phyloP scores from a whole-genome alignment of 2,113 vertebrate species.

The Eidolon helvum region DNA sequence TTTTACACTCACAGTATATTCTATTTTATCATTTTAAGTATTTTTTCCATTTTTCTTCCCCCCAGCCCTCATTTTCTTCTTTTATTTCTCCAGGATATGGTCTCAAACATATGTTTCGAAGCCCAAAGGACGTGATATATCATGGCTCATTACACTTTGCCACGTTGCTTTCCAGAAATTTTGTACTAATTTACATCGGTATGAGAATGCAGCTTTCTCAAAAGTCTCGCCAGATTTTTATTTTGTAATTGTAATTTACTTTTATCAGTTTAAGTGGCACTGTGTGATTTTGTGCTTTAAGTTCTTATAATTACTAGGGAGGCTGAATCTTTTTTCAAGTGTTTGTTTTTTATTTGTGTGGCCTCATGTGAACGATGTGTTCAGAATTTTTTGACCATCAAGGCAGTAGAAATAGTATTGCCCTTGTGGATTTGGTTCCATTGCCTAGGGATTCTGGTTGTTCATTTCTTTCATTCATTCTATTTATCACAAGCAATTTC shows the following conservation, averaged over 20 bases:
- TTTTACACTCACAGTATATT: neutral
- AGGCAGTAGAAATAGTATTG: neutral
- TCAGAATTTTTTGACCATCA: neutral
- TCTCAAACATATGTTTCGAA: neutral
- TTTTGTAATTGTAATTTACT: conserved; percentile 36
- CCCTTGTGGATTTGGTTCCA: neutral
- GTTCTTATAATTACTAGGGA: neutral
- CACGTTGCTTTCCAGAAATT: conserved; percentile 26
- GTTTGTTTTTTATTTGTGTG: neutral
- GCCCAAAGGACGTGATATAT: neutral
- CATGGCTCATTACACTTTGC: neutral
- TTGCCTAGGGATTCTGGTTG: neutral
- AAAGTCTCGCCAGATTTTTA: conserved; percentile 14
- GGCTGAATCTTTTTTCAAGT: neutral
- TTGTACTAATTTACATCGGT: neutral
- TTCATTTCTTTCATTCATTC: neutral
- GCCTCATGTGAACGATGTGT: neutral
- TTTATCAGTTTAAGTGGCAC: neutral
- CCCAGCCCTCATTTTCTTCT: neutral
- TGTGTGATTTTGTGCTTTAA: neutral
- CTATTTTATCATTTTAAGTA: neutral
- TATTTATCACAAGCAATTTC: neutral
- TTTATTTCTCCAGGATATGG: neutral
- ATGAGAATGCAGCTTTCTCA: neutral
- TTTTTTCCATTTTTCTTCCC: neutral